Evolutionary conservation across 2,113 vertebrate species (phyloP).

Genomic region (Eretmochelys imbricata): DNA sequence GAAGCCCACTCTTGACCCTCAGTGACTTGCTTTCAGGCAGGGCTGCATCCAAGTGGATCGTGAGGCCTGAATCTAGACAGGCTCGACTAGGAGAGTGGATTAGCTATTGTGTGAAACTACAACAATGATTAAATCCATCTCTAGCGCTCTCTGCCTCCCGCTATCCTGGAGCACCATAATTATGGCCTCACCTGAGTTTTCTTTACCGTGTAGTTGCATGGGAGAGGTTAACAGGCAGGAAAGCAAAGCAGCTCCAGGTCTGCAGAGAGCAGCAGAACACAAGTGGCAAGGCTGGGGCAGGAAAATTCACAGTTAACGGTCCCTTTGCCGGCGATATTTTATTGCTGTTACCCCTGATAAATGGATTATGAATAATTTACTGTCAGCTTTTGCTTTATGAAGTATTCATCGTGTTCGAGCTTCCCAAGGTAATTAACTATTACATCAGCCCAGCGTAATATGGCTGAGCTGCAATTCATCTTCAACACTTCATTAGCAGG

Average conservation of each 20-base stretch:
- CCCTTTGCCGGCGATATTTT: background rate
- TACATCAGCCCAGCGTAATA: background rate
- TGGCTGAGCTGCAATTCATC: background rate
- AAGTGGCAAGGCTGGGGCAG: background rate
- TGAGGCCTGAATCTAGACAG: background rate
- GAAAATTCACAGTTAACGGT: background rate
- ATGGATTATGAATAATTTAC: slow-evolving; percentile 61
- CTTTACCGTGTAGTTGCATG: background rate
- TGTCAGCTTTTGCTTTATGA: slow-evolving; percentile 59
- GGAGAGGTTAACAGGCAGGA: background rate
- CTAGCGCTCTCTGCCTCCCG: background rate
- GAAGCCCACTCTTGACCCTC: background rate
- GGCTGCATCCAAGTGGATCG: background rate
- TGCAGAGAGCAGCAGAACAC: background rate
- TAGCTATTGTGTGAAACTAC: background rate
- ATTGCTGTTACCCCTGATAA: slow-evolving; percentile 18
- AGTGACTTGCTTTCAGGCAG: background rate
- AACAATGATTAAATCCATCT: background rate
- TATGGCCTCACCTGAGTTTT: background rate
- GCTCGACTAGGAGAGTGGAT: background rate
- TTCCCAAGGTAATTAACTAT: slow-evolving; percentile 52
- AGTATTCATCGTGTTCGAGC: slow-evolving; percentile 26
- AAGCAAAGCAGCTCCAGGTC: background rate
- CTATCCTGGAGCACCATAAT: background rate
- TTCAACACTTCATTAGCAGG: slow-evolving; percentile 51